Evolutionary conservation across 2,797 vertebrate genomes (phyloP).

Genomic region (Champsocephalus gunnari): DNA sequence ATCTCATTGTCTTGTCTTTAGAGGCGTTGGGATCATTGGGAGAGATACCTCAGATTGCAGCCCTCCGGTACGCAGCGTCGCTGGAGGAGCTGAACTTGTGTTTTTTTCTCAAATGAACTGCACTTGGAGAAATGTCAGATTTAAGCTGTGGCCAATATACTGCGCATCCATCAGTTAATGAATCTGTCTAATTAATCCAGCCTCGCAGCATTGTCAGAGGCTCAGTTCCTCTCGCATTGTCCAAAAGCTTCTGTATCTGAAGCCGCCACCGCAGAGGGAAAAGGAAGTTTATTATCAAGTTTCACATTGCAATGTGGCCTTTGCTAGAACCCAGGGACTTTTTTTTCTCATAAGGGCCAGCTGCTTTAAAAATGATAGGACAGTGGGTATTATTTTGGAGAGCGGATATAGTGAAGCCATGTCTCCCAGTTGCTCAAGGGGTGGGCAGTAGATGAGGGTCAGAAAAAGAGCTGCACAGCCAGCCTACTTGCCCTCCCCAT

Average conservation of each 20-base stretch:
- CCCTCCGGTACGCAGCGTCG: constrained; percentile 24
- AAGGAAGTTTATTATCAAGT: constrained; percentile 62
- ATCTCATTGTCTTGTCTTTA: constrained; percentile 64
- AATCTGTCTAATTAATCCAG: constrained; percentile 83
- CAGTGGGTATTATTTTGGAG: constrained; percentile 47
- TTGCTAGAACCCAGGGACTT: constrained; percentile 36
- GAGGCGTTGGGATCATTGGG: constrained; percentile 56
- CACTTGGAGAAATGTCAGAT: constrained; percentile 76
- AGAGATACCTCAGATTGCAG: constrained; percentile 45
- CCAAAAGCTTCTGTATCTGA: constrained; percentile 54
- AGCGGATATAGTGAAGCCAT: constrained; percentile 40
- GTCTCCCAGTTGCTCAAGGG: constrained; percentile 48
- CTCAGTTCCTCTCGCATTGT: constrained; percentile 49
- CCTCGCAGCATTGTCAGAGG: constrained; percentile 65
- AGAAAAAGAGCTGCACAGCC: constrained; percentile 52
- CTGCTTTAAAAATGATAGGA: constrained; percentile 39
- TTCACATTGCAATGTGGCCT: constrained; percentile 52
- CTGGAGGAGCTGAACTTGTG: constrained; percentile 55
- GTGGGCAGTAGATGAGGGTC: constrained; percentile 70
- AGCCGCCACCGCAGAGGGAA: constrained; percentile 40
- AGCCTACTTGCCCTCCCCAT: constrained; percentile 69
- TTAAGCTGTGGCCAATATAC: constrained; percentile 80
- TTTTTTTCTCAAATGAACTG: constrained; percentile 62
- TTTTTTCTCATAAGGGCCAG: constrained; percentile 30
- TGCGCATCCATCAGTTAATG: constrained; percentile 81